phyloP scores from a whole-genome alignment of 92 coral and sea anemone species.

The Parazoanthus darwini region DNA sequence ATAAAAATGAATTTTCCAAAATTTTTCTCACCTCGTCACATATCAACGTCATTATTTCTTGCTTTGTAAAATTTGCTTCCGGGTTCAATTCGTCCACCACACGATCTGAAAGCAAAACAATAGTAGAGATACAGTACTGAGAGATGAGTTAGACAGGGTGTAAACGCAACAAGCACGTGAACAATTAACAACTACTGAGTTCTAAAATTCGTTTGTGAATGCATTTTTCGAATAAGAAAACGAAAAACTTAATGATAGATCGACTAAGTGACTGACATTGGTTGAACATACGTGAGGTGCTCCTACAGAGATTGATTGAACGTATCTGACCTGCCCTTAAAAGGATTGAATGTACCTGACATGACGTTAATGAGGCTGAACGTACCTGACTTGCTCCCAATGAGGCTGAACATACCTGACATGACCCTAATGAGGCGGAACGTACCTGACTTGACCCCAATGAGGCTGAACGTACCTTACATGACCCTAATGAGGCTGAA shows the following conservation, averaged over 20 bases:
- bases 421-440: neutral
- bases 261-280: no score
- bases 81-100: conserved; percentile 98
- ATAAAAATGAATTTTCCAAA: no score
- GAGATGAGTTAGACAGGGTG: no score
- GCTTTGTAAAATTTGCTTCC: conserved; percentile 93
- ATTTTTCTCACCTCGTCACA: conserved; percentile 70
- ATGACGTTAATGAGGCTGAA: neutral
- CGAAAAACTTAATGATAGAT: no score
- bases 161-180: no score
- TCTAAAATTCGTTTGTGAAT: no score
- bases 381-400: neutral
- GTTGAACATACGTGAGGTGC: neutral
- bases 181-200: no score
- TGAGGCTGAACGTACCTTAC: neutral
- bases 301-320: neutral
- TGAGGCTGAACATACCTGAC: neutral
- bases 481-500: neutral
- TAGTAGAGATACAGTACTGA: no score
- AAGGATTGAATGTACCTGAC: neutral
- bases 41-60: conserved; percentile 91
- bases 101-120: conserved; percentile 65
- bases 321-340: neutral
- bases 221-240: no score
- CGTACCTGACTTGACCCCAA: neutral